Evolutionary conservation across 64 coral and sea anemone species (phyloP), one percentile per base, ranked within the genome.

Genomic region (Montipora foliosa): DNA sequence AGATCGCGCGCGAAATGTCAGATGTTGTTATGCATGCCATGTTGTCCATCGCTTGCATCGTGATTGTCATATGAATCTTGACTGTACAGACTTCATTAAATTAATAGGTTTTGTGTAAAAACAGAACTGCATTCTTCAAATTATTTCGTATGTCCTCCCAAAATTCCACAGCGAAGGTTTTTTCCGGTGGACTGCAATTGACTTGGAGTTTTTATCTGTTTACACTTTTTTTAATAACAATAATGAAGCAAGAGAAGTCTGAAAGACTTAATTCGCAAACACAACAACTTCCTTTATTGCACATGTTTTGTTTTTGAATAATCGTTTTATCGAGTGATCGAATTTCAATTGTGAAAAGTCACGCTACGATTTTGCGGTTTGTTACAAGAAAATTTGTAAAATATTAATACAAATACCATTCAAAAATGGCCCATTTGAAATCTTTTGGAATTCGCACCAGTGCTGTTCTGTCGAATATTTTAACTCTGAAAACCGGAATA

Each of bases 271-370:
- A 86, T 86, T 52, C 82, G 66, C 16, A 44, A 17, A 50, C 45
- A 71, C 70, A 86, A 86, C 82, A 71, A 71, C 82, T 86, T 52
- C 82, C 62, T 86, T 49, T 50, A 71, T 71, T 67, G 19, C 45
- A 21, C 7, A 86, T 86, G 45, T 67, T 86, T 72, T 72, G 66
- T 86, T 83, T 86, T 6, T 22, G 3, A 86, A 86, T 50, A 71
- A 86, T 86, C 82, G 47, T 50, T 86, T 86, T n/a, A 71, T 71
- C 66, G 66, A 72, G 82, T 86, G 37, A 70, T 86, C 82, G 66
- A n/a, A 84, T 84, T 86, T 71, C 82, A 71, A 72, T 51, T 86
- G 20, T 59, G 37, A 37, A 19, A 71, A 50, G 82, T 86, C 82
- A 86, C 82, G 82, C 82, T 50, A 71, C 5, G 21, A 8, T 12